These are phyloP conservation scores for Petrocephalus sullivani DNA, from an alignment of 2,797 vertebrate species.

Conservation along the genomic window DNA sequence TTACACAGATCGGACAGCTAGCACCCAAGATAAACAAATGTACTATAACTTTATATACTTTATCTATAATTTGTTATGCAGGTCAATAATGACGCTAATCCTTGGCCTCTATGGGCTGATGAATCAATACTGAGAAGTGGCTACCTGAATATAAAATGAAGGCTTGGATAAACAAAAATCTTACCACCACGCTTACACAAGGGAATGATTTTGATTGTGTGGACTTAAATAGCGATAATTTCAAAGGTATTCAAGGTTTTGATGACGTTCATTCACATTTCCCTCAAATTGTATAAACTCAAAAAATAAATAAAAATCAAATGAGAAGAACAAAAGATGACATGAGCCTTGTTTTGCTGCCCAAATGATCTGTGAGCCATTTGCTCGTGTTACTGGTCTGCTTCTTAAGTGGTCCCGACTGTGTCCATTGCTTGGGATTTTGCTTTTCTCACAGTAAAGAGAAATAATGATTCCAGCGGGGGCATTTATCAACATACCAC, in stretches of 20 bases:
- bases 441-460: background rate
- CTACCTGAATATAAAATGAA: background rate
- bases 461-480: conserved; percentile 7
- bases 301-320: background rate
- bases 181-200: background rate
- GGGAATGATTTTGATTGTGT: background rate
- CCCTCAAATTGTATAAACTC: background rate
- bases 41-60: background rate
- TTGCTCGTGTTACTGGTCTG: background rate
- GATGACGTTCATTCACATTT: background rate
- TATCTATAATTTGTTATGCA: background rate
- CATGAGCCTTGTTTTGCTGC: background rate
- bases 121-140: background rate
- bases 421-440: background rate
- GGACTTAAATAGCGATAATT: background rate
- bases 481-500: conserved; percentile 1
- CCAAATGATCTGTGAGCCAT: background rate
- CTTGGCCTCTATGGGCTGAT: background rate
- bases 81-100: background rate
- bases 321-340: background rate
- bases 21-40: background rate
- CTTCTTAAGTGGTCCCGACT: background rate
- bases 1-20: background rate
- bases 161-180: background rate
- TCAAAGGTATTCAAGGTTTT: background rate